Evolutionary conservation across 2,888 invertebrate genomes (phyloP).

Genomic region (Trachelus troglodyta): DNA sequence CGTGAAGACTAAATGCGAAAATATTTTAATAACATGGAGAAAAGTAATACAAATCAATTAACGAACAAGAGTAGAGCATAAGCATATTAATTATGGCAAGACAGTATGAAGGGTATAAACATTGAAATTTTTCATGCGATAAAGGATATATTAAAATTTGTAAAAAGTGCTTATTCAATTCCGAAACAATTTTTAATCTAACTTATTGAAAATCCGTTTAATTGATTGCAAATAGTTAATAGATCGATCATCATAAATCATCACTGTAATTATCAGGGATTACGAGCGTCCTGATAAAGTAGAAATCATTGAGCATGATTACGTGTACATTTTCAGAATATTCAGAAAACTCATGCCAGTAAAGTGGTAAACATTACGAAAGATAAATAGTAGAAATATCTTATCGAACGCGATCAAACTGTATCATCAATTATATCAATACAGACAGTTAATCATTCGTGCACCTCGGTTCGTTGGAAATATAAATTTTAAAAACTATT

Average conservation of each 20-base stretch:
- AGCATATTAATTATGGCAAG: not conserved
- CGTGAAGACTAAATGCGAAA: too few species aligned
- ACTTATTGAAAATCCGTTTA: not conserved
- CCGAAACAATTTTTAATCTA: not conserved
- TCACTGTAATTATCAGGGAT: not conserved
- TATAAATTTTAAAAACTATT: not conserved
- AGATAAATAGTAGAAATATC: not conserved
- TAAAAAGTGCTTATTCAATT: not conserved
- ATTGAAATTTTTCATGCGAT: not conserved
- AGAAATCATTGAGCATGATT: not conserved
- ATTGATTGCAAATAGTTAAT: not conserved
- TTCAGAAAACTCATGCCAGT: not conserved
- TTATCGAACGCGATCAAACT: not conserved
- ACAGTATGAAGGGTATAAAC: not conserved
- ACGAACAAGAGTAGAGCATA: not conserved
- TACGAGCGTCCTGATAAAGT: not conserved
- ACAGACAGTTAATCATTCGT: not conserved
- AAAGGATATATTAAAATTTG: not conserved
- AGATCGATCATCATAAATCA: not conserved
- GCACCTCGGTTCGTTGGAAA: not conserved
- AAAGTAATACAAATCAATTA: not conserved
- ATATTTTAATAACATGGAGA: not conserved
- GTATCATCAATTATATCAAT: not conserved
- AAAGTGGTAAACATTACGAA: not conserved
- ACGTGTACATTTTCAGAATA: not conserved